Evolutionary conservation across 2,113 vertebrate genomes (phyloP).

Genomic region (Cyphomyrus discorhynchus): DNA sequence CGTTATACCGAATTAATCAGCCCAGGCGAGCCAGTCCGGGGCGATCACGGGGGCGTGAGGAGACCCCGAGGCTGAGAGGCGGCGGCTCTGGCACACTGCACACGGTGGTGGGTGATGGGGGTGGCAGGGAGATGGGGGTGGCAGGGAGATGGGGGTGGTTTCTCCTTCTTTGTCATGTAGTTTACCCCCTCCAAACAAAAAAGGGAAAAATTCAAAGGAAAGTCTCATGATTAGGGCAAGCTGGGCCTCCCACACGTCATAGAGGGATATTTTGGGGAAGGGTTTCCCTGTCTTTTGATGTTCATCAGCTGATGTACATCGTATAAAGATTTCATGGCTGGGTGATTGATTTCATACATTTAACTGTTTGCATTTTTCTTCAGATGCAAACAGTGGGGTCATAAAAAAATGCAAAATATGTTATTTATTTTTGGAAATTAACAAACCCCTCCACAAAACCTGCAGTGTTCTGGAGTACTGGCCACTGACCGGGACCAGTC

Average conservation of each 20-base stretch:
- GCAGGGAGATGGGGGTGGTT: neutral
- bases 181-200: neutral
- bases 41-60: neutral
- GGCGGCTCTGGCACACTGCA: neutral
- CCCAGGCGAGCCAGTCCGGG: neutral
- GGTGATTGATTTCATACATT: neutral
- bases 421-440: neutral
- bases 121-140: neutral
- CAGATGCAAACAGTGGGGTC: neutral
- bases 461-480: neutral
- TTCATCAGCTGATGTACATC: neutral
- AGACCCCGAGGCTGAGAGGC: neutral
- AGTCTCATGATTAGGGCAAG: neutral
- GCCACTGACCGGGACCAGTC: neutral
- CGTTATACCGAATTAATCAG: neutral
- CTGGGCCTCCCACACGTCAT: neutral
- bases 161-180: neutral
- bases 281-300: neutral
- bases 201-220: neutral
- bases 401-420: neutral
- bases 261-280: neutral
- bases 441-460: neutral
- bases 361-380: neutral
- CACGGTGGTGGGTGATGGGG: neutral
- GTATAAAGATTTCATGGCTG: neutral